Conservation (phyloP, 2,113 vertebrate species). For the Chloroceryle aenea region DNA sequence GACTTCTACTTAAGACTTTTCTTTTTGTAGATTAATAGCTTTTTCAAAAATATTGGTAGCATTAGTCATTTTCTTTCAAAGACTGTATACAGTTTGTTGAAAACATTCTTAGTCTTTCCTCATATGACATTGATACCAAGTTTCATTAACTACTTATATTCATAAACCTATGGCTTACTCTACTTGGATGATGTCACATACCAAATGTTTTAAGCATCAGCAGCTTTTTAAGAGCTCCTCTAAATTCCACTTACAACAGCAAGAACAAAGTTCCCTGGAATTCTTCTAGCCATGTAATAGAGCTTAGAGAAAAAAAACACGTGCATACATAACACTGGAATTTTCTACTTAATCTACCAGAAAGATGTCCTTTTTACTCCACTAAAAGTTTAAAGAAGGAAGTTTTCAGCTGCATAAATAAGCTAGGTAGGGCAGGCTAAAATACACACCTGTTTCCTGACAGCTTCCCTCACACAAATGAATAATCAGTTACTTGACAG, state of each 20-base stretch:
- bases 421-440: not conserved
- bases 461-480: not conserved
- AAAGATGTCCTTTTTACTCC: not conserved
- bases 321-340: not conserved
- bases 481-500: not conserved
- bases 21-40: not conserved
- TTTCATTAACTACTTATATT: not conserved
- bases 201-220: not conserved
- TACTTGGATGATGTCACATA: not conserved
- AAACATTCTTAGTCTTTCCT: not conserved
- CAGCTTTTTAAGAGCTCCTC: not conserved
- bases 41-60: not conserved
- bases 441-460: not conserved
- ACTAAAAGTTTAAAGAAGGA: not conserved
- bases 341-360: not conserved
- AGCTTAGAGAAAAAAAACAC: not conserved
- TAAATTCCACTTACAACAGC: not conserved
- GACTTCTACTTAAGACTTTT: not conserved
- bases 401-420: not conserved
- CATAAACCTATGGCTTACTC: not conserved
- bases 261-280: not conserved
- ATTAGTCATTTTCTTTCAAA: not conserved
- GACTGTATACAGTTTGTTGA: not conserved
- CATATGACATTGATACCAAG: not conserved
- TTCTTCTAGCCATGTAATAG: not conserved